Base-by-base conservation (phyloP, 1,140 invertebrate genomes). In the Mactra quadrangularis region DNA sequence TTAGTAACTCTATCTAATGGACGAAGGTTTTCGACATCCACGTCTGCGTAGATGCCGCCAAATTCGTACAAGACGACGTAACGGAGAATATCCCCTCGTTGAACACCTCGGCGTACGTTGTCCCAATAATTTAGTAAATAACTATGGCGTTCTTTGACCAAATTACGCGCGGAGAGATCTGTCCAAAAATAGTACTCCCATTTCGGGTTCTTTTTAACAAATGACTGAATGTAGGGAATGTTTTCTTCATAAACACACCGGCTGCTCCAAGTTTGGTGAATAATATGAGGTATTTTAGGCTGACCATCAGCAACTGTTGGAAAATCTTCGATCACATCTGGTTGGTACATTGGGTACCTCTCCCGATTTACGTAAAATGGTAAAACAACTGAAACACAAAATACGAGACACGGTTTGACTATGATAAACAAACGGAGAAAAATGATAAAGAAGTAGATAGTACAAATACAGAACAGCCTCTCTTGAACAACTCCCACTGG, bases 11-110 rank as follows among this genome's bases (percentile, higher is more conserved):
- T 85, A 33, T 87, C 78, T 1, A 91, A n/a, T 3, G 89, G 77
- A 15, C 81, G 78, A 2, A 89, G 74, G 31, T 85, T 87, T 52
- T 89, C 87, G 74, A 87, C 84, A 59, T 91, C 90, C 53, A 91
- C 29, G 57, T 91, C 90, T 1, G 84, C 87, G 76, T 91, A 91
- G 4, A 91, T 66, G 11, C 90, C 90, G 4, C 90, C 90, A 78
- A 82, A 88, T 38, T 89, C 85, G 68, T 89, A 86, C 31, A 91
- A 71, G 22, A 91, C 82, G 53, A 89, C 82, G 82, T 91, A 91
- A 50, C 89, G 79, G 3, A 55, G 6, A 55, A 55, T 55, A 55
- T 55, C 52, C 19, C 52, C 52, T n/a, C 25, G 17, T 6, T 22
- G 25, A 9, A 55, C 25, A 7, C 52, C 52, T 9, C 17, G 17